Conservation (phyloP, 37 sponge, comb jelly and placozoan genomes). For the Ianthella basta region DNA sequence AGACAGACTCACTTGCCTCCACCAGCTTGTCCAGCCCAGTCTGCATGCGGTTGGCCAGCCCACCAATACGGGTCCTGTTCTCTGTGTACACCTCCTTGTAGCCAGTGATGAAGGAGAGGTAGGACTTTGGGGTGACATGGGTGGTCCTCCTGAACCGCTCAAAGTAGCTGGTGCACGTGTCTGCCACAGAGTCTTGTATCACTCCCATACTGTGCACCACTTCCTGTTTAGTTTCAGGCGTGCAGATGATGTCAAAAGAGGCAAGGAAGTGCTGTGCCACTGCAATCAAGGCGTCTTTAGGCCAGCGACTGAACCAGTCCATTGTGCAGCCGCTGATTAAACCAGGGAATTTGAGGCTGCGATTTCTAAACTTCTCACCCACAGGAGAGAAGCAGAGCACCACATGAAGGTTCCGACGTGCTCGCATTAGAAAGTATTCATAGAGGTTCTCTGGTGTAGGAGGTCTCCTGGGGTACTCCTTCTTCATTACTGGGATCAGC, state of each 20-base stretch:
- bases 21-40: slow-evolving; percentile 94
- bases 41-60: slow-evolving; percentile 92
- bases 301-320: slow-evolving; percentile 99
- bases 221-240: slow-evolving; percentile 81
- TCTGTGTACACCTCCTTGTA: slow-evolving; percentile 92
- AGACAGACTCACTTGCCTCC: slow-evolving; percentile 93
- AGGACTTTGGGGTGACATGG: slow-evolving; percentile 99
- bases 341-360: slow-evolving; percentile 98
- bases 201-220: slow-evolving; percentile 96
- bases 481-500: slow-evolving; percentile 97
- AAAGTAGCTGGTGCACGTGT: slow-evolving; percentile 95
- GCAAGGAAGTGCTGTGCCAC: slow-evolving; percentile 97
- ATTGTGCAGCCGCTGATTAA: slow-evolving; percentile 99
- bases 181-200: slow-evolving; percentile 97
- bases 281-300: slow-evolving; percentile 98
- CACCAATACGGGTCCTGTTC: slow-evolving; percentile 74
- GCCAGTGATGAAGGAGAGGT: slow-evolving; percentile 96
- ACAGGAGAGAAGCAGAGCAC: slow-evolving; percentile 99
- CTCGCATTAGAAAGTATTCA: slow-evolving; percentile 93
- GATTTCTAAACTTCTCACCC: slow-evolving; percentile 98
- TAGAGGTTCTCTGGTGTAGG: slow-evolving; percentile 99
- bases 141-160: slow-evolving; percentile 88
- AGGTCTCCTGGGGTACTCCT: slow-evolving; percentile 92
- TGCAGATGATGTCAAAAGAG: slow-evolving; percentile 82
- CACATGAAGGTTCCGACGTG: slow-evolving; percentile 94